Percentiles rank a stretch among this genome's conserved stretches.
These are phyloP conservation scores for Acanthisitta chloris DNA, from an alignment of 2,113 vertebrate species.

Conservation along the genomic window DNA sequence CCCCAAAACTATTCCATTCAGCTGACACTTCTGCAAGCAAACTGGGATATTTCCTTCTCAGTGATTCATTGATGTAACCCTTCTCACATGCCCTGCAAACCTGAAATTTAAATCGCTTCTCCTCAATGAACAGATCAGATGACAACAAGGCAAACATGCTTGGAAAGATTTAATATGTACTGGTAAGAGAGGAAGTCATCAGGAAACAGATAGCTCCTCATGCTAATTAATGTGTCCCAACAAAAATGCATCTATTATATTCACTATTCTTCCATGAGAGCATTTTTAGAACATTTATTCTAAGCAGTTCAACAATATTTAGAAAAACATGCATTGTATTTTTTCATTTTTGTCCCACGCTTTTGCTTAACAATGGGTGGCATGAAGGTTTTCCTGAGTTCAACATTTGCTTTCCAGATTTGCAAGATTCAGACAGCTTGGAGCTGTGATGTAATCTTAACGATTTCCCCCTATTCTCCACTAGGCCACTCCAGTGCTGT, in stretches of 20 bases:
- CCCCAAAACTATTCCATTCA: not conserved
- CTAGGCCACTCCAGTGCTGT: not conserved
- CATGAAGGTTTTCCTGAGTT: slow-evolving; percentile 39
- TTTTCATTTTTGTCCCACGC: slow-evolving; percentile 22
- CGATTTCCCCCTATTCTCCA: slow-evolving; percentile 40
- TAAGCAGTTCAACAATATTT: not conserved
- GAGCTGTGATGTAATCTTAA: slow-evolving; percentile 22
- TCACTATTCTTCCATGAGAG: not conserved
- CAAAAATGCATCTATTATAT: not conserved
- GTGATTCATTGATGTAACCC: not conserved
- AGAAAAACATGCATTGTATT: not conserved
- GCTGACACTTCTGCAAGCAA: not conserved
- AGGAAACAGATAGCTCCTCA: not conserved
- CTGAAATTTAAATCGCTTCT: not conserved
- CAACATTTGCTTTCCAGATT: slow-evolving; percentile 45
- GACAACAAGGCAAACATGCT: not conserved
- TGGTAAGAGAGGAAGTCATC: not conserved
- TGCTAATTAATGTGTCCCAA: not conserved
- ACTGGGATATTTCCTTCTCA: not conserved
- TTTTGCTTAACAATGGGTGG: slow-evolving; percentile 33
- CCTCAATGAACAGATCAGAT: not conserved
- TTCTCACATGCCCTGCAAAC: not conserved
- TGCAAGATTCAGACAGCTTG: not conserved
- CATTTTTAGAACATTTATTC: slow-evolving; percentile 26
- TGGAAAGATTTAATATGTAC: not conserved